phyloP scores from a whole-genome alignment of 2,113 vertebrate genomes.

The Ramphastos sulfuratus region DNA sequence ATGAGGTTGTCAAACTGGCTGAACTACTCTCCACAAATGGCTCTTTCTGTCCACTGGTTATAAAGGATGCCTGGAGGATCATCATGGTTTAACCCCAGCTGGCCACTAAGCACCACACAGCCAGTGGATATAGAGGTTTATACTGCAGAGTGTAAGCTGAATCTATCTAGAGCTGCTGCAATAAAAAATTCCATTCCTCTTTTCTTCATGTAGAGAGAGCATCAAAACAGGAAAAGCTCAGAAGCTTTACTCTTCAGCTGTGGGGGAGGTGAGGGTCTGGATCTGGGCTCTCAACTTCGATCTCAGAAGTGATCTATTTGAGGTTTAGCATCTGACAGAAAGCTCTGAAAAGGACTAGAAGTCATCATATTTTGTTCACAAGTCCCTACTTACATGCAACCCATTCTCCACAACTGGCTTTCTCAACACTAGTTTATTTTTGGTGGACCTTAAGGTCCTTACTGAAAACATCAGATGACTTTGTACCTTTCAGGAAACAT shows the following conservation, averaged over 20 bases:
- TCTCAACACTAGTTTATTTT: too few relatives aligned
- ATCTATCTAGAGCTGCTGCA: not conserved
- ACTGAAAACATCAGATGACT: too few relatives aligned
- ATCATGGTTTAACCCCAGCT: not conserved
- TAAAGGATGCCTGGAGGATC: not conserved
- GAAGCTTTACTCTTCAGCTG: not conserved
- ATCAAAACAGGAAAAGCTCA: not conserved
- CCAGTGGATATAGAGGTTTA: not conserved
- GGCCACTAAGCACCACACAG: not conserved
- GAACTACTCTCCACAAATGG: not conserved
- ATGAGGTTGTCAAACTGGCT: not conserved
- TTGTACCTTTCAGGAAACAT: too few relatives aligned
- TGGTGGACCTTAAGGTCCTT: too few relatives aligned
- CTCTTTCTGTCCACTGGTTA: not conserved
- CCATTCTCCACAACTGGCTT: too few relatives aligned
- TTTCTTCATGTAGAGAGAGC: not conserved
- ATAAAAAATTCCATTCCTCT: not conserved
- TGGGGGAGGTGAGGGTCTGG: too few relatives aligned
- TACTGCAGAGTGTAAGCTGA: not conserved
- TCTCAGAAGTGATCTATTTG: too few relatives aligned
- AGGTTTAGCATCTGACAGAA: too few relatives aligned
- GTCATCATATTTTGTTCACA: too few relatives aligned
- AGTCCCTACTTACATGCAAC: too few relatives aligned
- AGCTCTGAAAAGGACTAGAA: too few relatives aligned
- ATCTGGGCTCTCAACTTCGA: too few relatives aligned